A percentile compares a stretch with the other conserved stretches of the same genome.
Conservation (phyloP, 2,113 vertebrate species). For the Rana temporaria region DNA sequence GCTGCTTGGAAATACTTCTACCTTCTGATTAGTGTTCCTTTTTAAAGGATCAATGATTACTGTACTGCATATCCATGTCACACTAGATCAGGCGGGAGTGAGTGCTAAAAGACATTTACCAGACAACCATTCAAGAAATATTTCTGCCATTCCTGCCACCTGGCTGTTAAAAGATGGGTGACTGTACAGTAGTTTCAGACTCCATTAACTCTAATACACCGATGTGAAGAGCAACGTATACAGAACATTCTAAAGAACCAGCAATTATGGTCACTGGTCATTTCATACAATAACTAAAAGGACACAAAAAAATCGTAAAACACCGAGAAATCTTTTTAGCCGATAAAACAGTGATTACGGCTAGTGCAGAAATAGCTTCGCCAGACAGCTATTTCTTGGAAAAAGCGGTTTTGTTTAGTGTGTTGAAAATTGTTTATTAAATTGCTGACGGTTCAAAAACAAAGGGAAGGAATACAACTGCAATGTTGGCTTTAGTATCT, state of each 20-base stretch:
- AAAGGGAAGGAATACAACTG: neutral
- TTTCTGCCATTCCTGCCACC: constrained; percentile 4
- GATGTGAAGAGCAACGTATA: constrained; percentile 1
- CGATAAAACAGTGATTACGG: neutral
- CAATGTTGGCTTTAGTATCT: neutral
- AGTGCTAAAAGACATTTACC: neutral
- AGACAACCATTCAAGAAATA: constrained; percentile 12
- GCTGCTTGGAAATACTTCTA: neutral
- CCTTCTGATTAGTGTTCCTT: no score
- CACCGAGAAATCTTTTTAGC: neutral
- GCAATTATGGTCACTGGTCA: constrained; percentile 23
- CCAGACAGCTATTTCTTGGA: no score
- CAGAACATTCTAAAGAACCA: constrained; percentile 6
- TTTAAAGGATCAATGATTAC: neutral
- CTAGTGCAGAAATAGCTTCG: constrained; percentile 11
- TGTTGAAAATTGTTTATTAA: neutral
- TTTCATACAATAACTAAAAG: constrained; percentile 23
- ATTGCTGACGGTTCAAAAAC: neutral
- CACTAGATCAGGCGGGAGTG: neutral
- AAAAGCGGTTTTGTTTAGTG: neutral
- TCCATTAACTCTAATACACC: constrained; percentile 37
- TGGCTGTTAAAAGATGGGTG: neutral
- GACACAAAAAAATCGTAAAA: constrained; percentile 11
- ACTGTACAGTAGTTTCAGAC: constrained; percentile 7
- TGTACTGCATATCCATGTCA: neutral